Conservation (phyloP, 1,140 invertebrate genomes). For the Meloidogyne exigua region DNA sequence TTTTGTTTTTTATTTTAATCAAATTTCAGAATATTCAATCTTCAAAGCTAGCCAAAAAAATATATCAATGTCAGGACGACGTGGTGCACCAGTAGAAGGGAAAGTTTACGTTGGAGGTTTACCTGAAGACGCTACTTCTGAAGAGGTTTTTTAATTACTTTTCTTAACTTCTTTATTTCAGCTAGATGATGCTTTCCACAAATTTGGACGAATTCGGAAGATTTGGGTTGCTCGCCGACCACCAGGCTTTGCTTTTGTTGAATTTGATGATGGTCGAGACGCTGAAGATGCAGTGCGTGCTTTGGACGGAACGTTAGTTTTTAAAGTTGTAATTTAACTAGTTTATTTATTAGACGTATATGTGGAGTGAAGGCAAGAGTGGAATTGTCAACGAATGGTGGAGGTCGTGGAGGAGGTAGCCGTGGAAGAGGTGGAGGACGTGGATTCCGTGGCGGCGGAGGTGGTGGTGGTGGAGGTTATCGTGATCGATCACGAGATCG, state of each 20-base stretch:
- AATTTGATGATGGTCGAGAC: constrained; percentile 89
- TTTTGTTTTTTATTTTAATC: too few species aligned
- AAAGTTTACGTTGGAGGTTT: constrained; percentile 96
- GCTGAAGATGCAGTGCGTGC: constrained; percentile 89
- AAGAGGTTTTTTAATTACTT: constrained; percentile 43
- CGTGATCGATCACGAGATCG: not conserved
- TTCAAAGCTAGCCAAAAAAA: too few species aligned
- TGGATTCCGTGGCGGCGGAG: constrained; percentile 43
- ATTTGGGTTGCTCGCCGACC: constrained; percentile 92
- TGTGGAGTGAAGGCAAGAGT: constrained; percentile 62
- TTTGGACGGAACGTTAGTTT: constrained; percentile 74
- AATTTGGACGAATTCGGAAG: constrained; percentile 87
- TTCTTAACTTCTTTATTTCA: constrained; percentile 62
- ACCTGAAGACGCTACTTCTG: constrained; percentile 61
- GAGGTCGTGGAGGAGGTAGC: constrained; percentile 43
- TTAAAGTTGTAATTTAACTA: not conserved
- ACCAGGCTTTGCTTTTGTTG: constrained; percentile 90
- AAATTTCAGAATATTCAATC: too few species aligned
- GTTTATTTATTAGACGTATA: constrained; percentile 51
- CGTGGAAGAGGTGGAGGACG: constrained; percentile 40
- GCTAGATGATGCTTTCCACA: constrained; percentile 85
- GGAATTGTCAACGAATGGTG: constrained; percentile 54
- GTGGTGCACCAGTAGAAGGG: constrained; percentile 71
- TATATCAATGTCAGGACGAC: constrained; percentile 27
- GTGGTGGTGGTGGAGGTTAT: constrained; percentile 21